Evolutionary conservation across 2,113 vertebrate genomes (phyloP).

Genomic region (Sebastes schlegelii): DNA sequence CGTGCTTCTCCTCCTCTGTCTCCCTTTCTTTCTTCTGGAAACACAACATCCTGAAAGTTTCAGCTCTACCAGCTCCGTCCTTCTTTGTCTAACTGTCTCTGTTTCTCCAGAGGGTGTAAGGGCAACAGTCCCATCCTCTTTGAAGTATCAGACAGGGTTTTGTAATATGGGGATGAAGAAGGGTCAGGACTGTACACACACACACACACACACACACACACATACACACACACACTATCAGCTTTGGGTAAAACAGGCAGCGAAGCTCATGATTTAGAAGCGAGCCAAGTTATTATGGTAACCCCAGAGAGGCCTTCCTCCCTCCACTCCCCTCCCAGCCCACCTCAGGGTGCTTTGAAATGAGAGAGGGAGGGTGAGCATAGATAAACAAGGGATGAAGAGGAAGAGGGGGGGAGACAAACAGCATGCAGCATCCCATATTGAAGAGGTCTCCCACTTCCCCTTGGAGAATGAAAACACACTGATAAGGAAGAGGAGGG

Average conservation of each 20-base stretch:
- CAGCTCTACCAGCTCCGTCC: constrained; percentile 22
- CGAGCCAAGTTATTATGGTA: constrained; percentile 73
- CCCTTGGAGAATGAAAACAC: constrained; percentile 68
- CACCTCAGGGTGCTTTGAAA: constrained; percentile 77
- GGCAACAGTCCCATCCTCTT: constrained; percentile 64
- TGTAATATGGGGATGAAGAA: constrained; percentile 32
- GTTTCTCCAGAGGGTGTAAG: constrained; percentile 64
- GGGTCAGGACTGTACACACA: constrained; percentile 28
- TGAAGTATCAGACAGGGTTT: constrained; percentile 61
- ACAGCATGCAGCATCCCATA: constrained; percentile 62
- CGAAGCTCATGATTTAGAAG: constrained; percentile 46
- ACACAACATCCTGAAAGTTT: constrained; percentile 67
- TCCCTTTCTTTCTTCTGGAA: constrained; percentile 47
- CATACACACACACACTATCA: constrained; percentile 5
- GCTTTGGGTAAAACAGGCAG: constrained; percentile 54
- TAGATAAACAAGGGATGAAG: constrained; percentile 71
- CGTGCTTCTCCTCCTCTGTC: constrained; percentile 10
- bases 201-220: constrained; percentile 18
- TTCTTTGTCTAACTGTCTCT: constrained; percentile 38
- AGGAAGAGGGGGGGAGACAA: constrained; percentile 37
- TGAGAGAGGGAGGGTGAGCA: constrained; percentile 68
- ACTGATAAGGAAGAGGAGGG: constrained; percentile 35
- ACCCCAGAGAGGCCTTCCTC: constrained; percentile 72
- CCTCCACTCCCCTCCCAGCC: constrained; percentile 40
- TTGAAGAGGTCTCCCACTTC: constrained; percentile 56